Percentiles rank a stretch among this genome's conserved stretches.
phyloP scores from a whole-genome alignment of 37 sponge, comb jelly and placozoan species.

The Halisarca cf. caerulea region DNA sequence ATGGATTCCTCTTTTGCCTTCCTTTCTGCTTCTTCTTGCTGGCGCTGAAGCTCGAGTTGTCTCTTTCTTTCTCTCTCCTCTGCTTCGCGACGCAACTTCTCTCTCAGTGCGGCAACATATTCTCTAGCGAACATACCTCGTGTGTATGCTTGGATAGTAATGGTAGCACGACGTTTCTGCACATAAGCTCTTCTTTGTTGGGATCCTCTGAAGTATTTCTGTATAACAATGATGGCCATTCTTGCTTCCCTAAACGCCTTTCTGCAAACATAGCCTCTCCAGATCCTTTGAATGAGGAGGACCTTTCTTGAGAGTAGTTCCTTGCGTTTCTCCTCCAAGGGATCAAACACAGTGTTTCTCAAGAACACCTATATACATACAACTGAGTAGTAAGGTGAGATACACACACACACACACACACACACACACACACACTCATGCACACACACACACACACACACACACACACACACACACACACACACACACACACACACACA shows the following conservation, averaged over 20 bases:
- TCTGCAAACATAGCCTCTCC: slow-evolving; percentile 66
- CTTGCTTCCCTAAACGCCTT: slow-evolving; percentile 46
- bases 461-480: neutral
- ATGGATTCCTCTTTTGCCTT: slow-evolving; percentile 70
- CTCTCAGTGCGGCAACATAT: slow-evolving; percentile 67
- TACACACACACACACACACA: neutral
- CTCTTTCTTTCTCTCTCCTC: slow-evolving; percentile 60
- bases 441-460: too few species aligned
- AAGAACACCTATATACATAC: slow-evolving; percentile 68
- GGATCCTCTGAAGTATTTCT: slow-evolving; percentile 73
- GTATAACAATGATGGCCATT: slow-evolving; percentile 58
- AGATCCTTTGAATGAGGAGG: slow-evolving; percentile 79
- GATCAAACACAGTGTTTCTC: slow-evolving; percentile 88
- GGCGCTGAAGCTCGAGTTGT: slow-evolving; percentile 63
- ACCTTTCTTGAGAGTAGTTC: slow-evolving; percentile 67
- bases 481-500: neutral
- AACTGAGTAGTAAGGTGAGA: neutral
- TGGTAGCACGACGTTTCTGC: slow-evolving; percentile 67
- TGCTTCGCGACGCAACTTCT: slow-evolving; percentile 69
- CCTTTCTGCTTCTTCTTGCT: slow-evolving; percentile 58
- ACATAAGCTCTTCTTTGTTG: slow-evolving; percentile 65
- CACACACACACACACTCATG: too few species aligned
- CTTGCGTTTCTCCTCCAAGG: slow-evolving; percentile 81
- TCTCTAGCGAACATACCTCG: slow-evolving; percentile 89
- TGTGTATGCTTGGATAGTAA: slow-evolving; percentile 78